Conservation (phyloP, 2,113 vertebrate species). For the Rhodinocichla rosea region DNA sequence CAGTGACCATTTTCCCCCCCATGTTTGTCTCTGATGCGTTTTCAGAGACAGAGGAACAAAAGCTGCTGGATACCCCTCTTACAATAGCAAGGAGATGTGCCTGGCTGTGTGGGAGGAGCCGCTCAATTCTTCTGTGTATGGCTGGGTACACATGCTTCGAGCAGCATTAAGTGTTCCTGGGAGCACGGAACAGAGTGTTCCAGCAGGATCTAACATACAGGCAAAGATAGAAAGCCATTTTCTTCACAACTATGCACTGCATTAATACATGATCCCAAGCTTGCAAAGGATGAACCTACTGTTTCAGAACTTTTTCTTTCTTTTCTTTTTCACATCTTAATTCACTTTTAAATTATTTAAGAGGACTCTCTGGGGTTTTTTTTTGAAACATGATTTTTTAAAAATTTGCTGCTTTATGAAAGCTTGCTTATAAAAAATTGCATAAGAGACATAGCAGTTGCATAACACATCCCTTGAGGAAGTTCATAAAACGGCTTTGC, state of each 20-base stretch:
- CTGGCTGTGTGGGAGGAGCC: conserved; percentile 48
- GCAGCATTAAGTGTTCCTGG: conserved; percentile 24
- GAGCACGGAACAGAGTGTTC: conserved; percentile 47
- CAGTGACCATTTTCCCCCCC: not conserved
- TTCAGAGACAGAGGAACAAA: conserved; percentile 19
- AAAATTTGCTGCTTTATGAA: not conserved
- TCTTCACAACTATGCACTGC: not conserved
- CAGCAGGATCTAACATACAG: conserved; percentile 31
- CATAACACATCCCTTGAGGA: not conserved
- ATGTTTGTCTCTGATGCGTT: not conserved
- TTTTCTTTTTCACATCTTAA: not conserved
- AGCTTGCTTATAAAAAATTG: not conserved
- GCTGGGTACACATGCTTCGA: conserved; percentile 7
- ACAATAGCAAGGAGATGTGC: conserved; percentile 35
- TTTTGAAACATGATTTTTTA: not conserved
- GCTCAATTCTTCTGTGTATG: not conserved
- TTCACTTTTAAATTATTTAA: not conserved
- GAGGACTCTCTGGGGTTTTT: not conserved
- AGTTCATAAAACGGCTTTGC: not conserved
- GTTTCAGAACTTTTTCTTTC: not conserved
- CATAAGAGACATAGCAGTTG: accelerated
- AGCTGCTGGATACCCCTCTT: not conserved
- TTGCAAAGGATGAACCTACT: not conserved
- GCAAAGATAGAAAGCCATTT: conserved; percentile 54
- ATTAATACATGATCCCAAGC: not conserved